Percentiles rank a stretch among this genome's conserved stretches.
phyloP scores from a whole-genome alignment of 1,140 invertebrate genomes.

The Fopius arisanus region DNA sequence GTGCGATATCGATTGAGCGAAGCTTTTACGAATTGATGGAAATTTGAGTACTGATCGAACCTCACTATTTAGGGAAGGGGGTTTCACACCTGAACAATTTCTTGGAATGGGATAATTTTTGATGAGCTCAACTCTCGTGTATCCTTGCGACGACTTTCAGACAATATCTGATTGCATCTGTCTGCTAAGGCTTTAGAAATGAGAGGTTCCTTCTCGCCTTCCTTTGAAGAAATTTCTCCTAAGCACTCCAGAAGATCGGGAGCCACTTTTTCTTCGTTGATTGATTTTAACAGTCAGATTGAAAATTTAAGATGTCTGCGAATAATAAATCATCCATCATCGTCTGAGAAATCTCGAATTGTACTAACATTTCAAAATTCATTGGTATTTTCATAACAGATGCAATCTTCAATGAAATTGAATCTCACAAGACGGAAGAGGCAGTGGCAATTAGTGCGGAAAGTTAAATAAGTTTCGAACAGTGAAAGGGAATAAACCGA shows the following conservation, averaged over 20 bases:
- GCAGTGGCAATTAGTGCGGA: too few species aligned
- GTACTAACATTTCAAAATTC: too few species aligned
- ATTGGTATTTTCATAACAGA: too few species aligned
- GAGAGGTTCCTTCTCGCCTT: not conserved
- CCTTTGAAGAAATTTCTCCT: not conserved
- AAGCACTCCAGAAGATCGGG: not conserved
- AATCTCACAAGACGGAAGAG: too few species aligned
- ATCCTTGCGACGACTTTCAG: not conserved
- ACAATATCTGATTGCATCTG: not conserved
- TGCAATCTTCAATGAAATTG: too few species aligned
- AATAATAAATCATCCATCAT: too few species aligned
- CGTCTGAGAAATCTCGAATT: too few species aligned
- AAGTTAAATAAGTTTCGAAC: too few species aligned
- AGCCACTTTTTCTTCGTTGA: not conserved
- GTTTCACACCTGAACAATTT: not conserved
- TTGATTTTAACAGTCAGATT: too few species aligned
- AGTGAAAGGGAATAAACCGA: too few species aligned
- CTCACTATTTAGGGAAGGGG: not conserved
- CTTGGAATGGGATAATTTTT: not conserved
- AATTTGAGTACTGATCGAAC: not conserved
- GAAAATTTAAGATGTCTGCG: too few species aligned
- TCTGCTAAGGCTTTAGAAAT: not conserved
- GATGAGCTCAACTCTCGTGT: not conserved
- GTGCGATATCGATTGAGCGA: not conserved
- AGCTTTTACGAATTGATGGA: not conserved